These are phyloP conservation scores for Montipora capitata DNA, from an alignment of 92 coral and sea anemone species.

Conservation along the genomic window DNA sequence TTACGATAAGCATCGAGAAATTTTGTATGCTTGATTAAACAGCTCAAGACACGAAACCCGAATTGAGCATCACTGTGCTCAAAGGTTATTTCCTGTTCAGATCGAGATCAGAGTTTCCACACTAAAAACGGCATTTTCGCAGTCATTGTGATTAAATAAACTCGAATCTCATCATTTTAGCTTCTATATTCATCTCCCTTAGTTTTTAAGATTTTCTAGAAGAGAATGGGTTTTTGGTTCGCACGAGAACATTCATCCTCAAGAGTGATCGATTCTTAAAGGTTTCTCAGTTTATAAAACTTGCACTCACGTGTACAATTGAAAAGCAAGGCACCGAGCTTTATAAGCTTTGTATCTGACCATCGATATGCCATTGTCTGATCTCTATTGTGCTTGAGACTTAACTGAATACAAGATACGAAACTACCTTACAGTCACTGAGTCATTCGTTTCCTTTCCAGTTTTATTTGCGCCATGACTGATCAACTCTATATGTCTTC, in stretches of 20 bases:
- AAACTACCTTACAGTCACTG: background rate
- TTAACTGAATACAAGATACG: background rate
- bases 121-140: background rate
- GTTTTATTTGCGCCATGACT: no score
- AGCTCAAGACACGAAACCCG: conserved; percentile 47
- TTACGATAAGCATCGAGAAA: background rate
- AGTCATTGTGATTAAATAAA: background rate
- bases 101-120: background rate
- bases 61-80: background rate
- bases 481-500: background rate
- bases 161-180: no score
- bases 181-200: background rate
- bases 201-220: background rate
- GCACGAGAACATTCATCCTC: no score
- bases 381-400: background rate
- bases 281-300: background rate
- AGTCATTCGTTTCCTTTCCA: no score
- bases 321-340: background rate
- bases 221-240: no score
- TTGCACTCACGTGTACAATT: background rate
- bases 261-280: no score
- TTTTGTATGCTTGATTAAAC: conserved; percentile 40
- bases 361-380: background rate
- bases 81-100: conserved; percentile 10
- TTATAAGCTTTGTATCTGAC: conserved; percentile 1